A percentile compares a stretch with the other conserved stretches of the same genome.
phyloP scores from a whole-genome alignment of 2,113 vertebrate species.

The Microcebus jonahi region DNA sequence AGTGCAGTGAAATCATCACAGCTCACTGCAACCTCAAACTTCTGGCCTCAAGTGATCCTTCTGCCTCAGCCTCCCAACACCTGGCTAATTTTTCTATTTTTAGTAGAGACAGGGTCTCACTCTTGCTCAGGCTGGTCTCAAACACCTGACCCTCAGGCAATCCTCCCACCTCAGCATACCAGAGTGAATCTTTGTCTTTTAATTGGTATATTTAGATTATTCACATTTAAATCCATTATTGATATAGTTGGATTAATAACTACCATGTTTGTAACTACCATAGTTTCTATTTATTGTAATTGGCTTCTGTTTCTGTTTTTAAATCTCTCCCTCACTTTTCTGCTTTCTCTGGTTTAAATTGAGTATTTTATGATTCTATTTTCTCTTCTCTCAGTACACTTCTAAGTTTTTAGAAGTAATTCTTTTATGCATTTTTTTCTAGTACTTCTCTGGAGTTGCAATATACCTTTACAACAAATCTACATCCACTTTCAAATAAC shows the following conservation, averaged over 20 bases:
- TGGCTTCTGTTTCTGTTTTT: neutral
- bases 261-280: neutral
- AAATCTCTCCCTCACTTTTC: neutral
- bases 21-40: too few relatives aligned
- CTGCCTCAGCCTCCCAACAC: too few relatives aligned
- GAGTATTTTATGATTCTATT: neutral
- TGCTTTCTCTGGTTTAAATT: neutral
- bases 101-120: too few relatives aligned
- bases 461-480: neutral
- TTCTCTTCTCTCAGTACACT: neutral
- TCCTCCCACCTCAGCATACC: too few relatives aligned
- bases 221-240: neutral
- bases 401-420: neutral
- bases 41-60: too few relatives aligned
- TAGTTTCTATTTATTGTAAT: neutral
- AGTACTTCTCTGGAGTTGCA: neutral
- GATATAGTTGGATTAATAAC: neutral
- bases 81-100: too few relatives aligned
- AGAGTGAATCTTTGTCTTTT: too few relatives aligned
- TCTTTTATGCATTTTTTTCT: neutral
- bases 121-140: too few relatives aligned
- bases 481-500: neutral
- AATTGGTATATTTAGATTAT: neutral
- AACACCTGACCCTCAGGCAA: too few relatives aligned
- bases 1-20: too few relatives aligned